phyloP scores from a whole-genome alignment of 2,113 vertebrate species.

The Stigmatopora argus region DNA sequence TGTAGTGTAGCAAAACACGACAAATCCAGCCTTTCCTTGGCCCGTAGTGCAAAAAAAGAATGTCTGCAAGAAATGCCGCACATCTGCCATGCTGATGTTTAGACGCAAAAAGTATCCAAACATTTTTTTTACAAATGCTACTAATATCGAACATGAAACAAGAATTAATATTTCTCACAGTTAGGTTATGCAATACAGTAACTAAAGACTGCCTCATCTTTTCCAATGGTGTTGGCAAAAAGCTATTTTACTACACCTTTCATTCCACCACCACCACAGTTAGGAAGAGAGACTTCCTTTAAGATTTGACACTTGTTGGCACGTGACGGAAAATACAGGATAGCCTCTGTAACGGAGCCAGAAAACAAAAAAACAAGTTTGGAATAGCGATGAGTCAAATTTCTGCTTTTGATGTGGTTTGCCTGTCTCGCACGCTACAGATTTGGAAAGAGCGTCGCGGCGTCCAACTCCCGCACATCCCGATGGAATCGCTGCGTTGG shows the following conservation, averaged over 20 bases:
- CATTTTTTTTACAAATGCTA: neutral
- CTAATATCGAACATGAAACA: neutral
- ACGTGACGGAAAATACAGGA: neutral
- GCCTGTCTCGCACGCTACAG: conserved; percentile 10
- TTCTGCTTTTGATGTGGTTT: conserved; percentile 21
- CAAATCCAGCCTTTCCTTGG: no score
- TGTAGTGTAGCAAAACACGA: no score
- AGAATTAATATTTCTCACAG: neutral
- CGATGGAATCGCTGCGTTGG: conserved; percentile 19
- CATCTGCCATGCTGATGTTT: neutral
- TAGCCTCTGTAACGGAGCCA: neutral
- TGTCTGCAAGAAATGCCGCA: no score
- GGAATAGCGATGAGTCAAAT: conserved; percentile 17
- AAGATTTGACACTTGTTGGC: neutral
- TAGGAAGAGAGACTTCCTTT: neutral
- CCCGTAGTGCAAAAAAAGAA: no score
- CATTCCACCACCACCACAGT: neutral
- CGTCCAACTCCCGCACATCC: neutral
- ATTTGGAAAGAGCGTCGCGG: conserved; percentile 8
- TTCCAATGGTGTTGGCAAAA: neutral
- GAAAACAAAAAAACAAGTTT: conserved; percentile 28
- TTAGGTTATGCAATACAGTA: neutral
- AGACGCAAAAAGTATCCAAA: neutral
- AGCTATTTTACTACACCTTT: neutral
- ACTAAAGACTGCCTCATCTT: neutral